These are phyloP conservation scores for Caenorhabditis sp. DNA, from an alignment of 2,888 invertebrate genomes.

Conservation along the genomic window DNA sequence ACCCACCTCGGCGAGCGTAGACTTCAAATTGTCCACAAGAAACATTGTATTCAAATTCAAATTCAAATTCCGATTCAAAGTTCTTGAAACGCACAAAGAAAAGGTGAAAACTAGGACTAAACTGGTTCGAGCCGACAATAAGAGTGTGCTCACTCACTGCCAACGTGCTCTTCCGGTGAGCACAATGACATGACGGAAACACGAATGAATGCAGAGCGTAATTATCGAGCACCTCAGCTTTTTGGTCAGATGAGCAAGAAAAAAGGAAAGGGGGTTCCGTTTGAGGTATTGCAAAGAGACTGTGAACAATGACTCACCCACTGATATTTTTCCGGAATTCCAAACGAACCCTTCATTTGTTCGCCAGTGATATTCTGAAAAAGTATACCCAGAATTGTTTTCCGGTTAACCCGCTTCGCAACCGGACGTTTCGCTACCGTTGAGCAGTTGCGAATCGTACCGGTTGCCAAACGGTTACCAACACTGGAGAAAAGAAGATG, in stretches of 20 bases:
- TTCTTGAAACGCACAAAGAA: background rate
- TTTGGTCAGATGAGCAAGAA: background rate
- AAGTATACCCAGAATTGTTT: too few species aligned
- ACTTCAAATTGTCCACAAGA: too few species aligned
- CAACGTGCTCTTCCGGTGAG: slow-evolving; percentile 49
- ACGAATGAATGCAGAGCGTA: background rate
- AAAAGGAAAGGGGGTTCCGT: background rate
- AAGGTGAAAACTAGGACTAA: background rate
- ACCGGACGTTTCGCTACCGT: too few species aligned
- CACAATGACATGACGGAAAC: slow-evolving; percentile 34
- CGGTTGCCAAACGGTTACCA: too few species aligned
- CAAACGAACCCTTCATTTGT: slow-evolving; percentile 13
- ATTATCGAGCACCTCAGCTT: background rate
- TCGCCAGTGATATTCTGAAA: background rate
- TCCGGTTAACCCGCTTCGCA: too few species aligned
- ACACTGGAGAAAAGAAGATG: too few species aligned
- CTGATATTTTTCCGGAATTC: slow-evolving; percentile 30
- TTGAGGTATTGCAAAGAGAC: background rate
- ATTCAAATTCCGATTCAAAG: too few species aligned
- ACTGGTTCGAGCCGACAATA: background rate
- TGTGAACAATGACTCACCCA: slow-evolving; percentile 20
- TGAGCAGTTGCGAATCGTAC: too few species aligned
- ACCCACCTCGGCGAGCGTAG: slow-evolving; percentile 22
- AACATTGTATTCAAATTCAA: too few species aligned
- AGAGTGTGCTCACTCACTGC: slow-evolving; percentile 6